These are phyloP conservation scores for Decapterus maruadsi DNA, from an alignment of 2,797 vertebrate species.

Conservation along the genomic window DNA sequence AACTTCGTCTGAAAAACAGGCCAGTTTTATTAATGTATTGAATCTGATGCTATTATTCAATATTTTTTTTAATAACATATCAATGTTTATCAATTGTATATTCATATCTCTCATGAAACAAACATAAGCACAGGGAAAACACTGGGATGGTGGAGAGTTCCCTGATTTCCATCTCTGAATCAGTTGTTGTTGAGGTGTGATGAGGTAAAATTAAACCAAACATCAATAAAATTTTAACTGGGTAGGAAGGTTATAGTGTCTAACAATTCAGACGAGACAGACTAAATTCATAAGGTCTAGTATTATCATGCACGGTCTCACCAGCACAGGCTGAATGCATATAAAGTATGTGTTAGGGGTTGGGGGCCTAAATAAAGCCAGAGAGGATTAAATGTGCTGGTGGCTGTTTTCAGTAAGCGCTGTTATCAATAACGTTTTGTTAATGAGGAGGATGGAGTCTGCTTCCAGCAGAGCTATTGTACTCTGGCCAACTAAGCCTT, in stretches of 20 bases:
- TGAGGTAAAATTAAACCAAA: neutral
- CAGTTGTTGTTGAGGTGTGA: neutral
- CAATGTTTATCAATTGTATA: neutral
- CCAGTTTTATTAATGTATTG: neutral
- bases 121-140: no score
- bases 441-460: conserved; percentile 58
- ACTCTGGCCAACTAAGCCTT: conserved; percentile 41
- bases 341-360: conserved; percentile 18
- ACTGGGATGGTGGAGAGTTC: no score
- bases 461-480: conserved; percentile 51
- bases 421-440: conserved; percentile 57
- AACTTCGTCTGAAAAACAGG: neutral
- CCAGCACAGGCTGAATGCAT: conserved; percentile 39
- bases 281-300: conserved; percentile 35
- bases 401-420: conserved; percentile 58
- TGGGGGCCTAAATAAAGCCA: conserved; percentile 43
- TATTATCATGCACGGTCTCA: conserved; percentile 55
- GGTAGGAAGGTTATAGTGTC: neutral
- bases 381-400: conserved; percentile 48
- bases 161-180: neutral
- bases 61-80: neutral
- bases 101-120: neutral
- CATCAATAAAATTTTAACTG: neutral
- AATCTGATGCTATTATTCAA: neutral
- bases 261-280: conserved; percentile 11